Evolutionary conservation across 2,797 vertebrate genomes (phyloP).

Genomic region (Alectoris magna): DNA sequence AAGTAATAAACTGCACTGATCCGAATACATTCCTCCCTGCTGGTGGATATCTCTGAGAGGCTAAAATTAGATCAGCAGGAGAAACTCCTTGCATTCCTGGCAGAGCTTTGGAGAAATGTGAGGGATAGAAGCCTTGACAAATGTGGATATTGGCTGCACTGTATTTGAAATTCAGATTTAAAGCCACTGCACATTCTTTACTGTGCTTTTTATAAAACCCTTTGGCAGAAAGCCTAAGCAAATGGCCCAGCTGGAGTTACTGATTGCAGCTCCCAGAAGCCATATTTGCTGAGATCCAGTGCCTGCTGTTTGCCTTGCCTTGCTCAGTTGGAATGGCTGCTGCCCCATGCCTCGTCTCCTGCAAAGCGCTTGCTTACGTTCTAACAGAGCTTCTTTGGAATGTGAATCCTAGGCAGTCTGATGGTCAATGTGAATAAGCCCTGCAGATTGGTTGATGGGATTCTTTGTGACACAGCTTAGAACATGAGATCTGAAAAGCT

Average conservation of each 20-base stretch:
- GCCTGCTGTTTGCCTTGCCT: slow-evolving; percentile 42
- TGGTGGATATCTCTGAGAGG: slow-evolving; percentile 2
- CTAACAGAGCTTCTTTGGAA: neutral
- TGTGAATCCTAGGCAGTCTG: neutral
- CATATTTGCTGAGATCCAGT: slow-evolving; percentile 12
- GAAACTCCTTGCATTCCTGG: slow-evolving; percentile 50
- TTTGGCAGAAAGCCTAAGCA: slow-evolving; percentile 64
- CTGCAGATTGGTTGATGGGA: rapidly evolving
- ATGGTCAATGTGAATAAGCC: neutral
- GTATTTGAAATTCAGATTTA: slow-evolving; percentile 52
- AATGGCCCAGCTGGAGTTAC: slow-evolving; percentile 67
- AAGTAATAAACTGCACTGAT: slow-evolving; percentile 32
- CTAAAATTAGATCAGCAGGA: slow-evolving; percentile 60
- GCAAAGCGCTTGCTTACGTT: neutral
- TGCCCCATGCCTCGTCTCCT: neutral
- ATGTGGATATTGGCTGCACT: slow-evolving; percentile 59
- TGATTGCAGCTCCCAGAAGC: slow-evolving; percentile 52
- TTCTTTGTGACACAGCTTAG: neutral
- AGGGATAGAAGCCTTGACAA: slow-evolving; percentile 47
- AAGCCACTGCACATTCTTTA: slow-evolving; percentile 59
- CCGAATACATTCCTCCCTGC: slow-evolving; percentile 21
- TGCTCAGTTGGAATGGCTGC: slow-evolving; percentile 27
- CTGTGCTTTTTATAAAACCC: slow-evolving; percentile 63
- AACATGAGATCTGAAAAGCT: neutral
- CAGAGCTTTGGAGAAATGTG: slow-evolving; percentile 41